phyloP scores from a whole-genome alignment of 1,140 invertebrate species.

The Coptotermes formosanus region DNA sequence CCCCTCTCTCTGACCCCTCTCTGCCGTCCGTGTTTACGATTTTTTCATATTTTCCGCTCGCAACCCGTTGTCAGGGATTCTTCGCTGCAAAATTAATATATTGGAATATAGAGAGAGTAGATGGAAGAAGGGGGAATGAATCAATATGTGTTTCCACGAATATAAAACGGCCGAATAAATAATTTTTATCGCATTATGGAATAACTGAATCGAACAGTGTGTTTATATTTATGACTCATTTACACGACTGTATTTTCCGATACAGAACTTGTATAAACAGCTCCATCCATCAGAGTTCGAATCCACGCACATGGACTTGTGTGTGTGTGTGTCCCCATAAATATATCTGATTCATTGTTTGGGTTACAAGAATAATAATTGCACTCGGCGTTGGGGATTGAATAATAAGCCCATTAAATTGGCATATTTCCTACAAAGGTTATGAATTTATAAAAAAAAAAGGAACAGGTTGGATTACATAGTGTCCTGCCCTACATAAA shows the following conservation, averaged over 20 bases:
- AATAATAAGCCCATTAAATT: conserved; percentile 18
- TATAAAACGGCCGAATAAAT: conserved; percentile 12
- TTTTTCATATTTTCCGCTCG: neutral
- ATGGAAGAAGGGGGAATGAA: neutral
- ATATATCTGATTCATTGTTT: conserved; percentile 15
- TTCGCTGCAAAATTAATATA: neutral
- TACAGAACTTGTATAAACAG: conserved; percentile 2
- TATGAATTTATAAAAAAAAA: neutral
- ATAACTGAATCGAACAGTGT: conserved; percentile 8
- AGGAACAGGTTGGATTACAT: neutral
- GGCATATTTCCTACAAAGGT: conserved; percentile 11
- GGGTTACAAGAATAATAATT: neutral
- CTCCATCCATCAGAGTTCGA: conserved; percentile 12
- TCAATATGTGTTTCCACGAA: neutral
- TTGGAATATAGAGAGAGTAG: neutral
- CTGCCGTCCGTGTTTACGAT: neutral
- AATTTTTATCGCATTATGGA: neutral
- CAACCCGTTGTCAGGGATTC: neutral
- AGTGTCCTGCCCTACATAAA: neutral
- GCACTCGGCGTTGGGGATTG: neutral
- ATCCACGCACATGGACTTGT: neutral
- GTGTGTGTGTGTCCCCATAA: conserved; percentile 2
- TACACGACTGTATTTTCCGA: conserved; percentile 9
- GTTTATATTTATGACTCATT: conserved; percentile 15
- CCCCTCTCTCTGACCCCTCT: no score